Conservation (phyloP, 2,113 vertebrate species). For the Etia nguti region DNA sequence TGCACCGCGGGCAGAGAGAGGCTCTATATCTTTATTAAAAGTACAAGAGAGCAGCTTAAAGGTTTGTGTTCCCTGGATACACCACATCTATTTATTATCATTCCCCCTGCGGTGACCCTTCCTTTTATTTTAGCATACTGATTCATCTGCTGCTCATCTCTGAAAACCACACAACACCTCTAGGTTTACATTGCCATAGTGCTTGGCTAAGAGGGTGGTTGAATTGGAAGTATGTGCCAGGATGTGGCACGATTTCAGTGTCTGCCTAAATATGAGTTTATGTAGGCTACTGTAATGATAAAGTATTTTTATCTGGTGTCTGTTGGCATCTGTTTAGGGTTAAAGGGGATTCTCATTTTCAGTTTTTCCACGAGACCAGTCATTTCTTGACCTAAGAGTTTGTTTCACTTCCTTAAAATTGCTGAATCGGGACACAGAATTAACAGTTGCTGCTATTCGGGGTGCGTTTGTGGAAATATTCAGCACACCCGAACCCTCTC, state of each 20-base stretch:
- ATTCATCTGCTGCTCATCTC: constrained; percentile 87
- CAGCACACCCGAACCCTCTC: background rate
- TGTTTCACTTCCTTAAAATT: constrained; percentile 13
- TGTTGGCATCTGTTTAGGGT: background rate
- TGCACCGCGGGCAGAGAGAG: constrained; percentile 28
- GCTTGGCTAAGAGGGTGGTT: constrained; percentile 42
- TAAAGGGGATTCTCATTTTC: background rate
- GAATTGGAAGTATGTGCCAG: background rate
- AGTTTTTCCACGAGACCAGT: background rate
- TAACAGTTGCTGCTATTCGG: background rate
- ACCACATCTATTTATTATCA: constrained; percentile 80
- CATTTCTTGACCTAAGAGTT: background rate
- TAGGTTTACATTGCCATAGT: constrained; percentile 76
- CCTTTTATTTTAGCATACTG: constrained; percentile 89
- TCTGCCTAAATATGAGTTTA: background rate
- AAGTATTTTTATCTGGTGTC: background rate
- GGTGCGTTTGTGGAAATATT: background rate
- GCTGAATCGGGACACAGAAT: background rate
- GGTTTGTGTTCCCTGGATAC: constrained; percentile 76
- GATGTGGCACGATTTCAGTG: constrained; percentile 7
- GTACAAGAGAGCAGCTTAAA: constrained; percentile 63
- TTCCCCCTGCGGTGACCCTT: constrained; percentile 73
- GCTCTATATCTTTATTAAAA: constrained; percentile 58
- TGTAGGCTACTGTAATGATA: constrained; percentile 1
- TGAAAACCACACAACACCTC: constrained; percentile 80